Percentiles rank a stretch among this genome's conserved stretches.
Evolutionary conservation across 2,888 invertebrate genomes (phyloP).

Genomic region (Lithophane socia): DNA sequence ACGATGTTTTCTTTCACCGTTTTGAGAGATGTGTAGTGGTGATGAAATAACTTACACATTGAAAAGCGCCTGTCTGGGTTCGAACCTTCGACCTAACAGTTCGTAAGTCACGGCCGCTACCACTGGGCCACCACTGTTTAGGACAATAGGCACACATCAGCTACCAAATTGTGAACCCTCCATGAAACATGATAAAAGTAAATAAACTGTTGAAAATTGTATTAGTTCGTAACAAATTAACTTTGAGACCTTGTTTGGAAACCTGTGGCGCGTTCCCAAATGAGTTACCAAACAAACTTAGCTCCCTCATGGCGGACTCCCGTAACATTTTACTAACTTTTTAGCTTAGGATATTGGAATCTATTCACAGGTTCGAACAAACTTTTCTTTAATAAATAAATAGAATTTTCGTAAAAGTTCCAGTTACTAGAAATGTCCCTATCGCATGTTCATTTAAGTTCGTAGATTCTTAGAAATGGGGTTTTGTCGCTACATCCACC

Average conservation of each 20-base stretch:
- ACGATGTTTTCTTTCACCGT: too few relatives aligned
- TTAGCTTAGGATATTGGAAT: constrained; percentile 37
- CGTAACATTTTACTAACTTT: constrained; percentile 40
- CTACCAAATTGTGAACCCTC: background rate
- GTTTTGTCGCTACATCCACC: background rate
- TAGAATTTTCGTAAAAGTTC: background rate
- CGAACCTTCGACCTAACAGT: too few relatives aligned
- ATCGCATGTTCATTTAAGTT: background rate
- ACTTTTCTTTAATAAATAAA: constrained; percentile 8
- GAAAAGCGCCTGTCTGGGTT: too few relatives aligned
- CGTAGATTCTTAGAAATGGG: background rate
- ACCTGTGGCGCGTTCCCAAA: constrained; percentile 57
- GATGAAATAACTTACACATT: too few relatives aligned
- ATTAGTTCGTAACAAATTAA: constrained; percentile 46
- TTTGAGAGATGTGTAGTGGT: too few relatives aligned
- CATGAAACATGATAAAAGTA: constrained; percentile 13
- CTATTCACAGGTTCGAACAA: constrained; percentile 14
- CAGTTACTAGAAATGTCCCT: background rate
- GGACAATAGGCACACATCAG: background rate
- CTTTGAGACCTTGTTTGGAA: constrained; percentile 27
- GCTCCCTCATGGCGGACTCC: constrained; percentile 30
- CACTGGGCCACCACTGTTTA: too few relatives aligned
- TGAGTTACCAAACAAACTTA: constrained; percentile 58
- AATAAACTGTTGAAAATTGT: constrained; percentile 43
- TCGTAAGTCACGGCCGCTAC: too few relatives aligned